Evolutionary conservation across 2,113 vertebrate genomes (phyloP).

Genomic region (Cynocephalus volans): DNA sequence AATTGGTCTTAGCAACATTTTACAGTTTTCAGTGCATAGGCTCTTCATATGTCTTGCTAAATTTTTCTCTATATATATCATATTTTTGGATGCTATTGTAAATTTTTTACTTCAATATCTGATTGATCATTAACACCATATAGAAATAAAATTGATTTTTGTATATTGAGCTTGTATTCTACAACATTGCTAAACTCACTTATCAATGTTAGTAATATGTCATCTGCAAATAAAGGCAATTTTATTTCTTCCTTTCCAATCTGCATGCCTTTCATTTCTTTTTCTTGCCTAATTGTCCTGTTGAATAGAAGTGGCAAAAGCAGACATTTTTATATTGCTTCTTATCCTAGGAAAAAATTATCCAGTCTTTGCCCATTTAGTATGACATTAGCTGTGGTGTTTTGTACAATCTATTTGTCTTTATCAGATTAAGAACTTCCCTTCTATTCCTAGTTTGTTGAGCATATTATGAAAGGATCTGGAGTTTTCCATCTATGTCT

Average conservation of each 20-base stretch:
- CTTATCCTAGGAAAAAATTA: background rate
- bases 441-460: conserved; percentile 30
- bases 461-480: background rate
- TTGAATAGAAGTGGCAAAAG: background rate
- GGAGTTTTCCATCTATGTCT: conserved; percentile 42
- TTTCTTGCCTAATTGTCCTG: background rate
- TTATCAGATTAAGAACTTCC: background rate
- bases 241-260: conserved; percentile 13
- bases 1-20: background rate
- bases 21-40: background rate
- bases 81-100: background rate
- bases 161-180: background rate
- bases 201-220: conserved; percentile 9
- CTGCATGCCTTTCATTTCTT: background rate
- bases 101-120: background rate
- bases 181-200: background rate
- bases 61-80: background rate
- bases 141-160: conserved; percentile 29
- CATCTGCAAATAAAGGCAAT: background rate
- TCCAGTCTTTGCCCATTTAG: background rate
- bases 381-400: background rate
- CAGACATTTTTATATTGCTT: background rate
- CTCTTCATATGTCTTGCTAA: background rate
- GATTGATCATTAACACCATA: background rate
- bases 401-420: background rate